Conservation (phyloP, 2,797 vertebrate genomes). For the Enteromius thamalakanensis region DNA sequence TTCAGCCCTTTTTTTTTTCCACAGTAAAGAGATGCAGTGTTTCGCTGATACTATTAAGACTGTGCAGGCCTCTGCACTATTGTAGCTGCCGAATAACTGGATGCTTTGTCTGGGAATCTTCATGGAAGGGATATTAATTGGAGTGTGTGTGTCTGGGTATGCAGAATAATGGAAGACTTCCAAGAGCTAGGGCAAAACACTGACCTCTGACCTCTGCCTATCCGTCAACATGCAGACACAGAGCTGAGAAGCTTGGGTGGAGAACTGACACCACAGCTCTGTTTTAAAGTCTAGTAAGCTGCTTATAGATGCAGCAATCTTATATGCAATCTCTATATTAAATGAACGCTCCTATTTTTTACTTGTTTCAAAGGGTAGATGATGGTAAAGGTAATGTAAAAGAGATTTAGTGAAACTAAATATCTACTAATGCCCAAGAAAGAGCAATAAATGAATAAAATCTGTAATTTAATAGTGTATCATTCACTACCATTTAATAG, state of each 20-base stretch:
- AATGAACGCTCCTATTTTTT: neutral
- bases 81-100: constrained; percentile 60
- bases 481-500: neutral
- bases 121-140: constrained; percentile 65
- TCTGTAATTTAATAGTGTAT: neutral
- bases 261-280: neutral
- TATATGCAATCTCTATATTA: neutral
- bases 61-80: constrained; percentile 41
- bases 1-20: constrained; percentile 23
- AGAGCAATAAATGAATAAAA: neutral
- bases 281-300: neutral
- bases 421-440: neutral
- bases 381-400: neutral
- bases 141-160: constrained; percentile 55
- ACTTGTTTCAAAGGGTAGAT: neutral
- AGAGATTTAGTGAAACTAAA: neutral
- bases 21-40: constrained; percentile 54
- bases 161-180: constrained; percentile 54
- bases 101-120: constrained; percentile 70
- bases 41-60: constrained; percentile 51
- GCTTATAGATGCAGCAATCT: neutral
- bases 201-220: constrained; percentile 53
- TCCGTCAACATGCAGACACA: constrained; percentile 50
- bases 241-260: constrained; percentile 29
- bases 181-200: constrained; percentile 49